These are phyloP conservation scores for Dryobotodes eremita DNA, from an alignment of 2,888 invertebrate species.

Conservation along the genomic window DNA sequence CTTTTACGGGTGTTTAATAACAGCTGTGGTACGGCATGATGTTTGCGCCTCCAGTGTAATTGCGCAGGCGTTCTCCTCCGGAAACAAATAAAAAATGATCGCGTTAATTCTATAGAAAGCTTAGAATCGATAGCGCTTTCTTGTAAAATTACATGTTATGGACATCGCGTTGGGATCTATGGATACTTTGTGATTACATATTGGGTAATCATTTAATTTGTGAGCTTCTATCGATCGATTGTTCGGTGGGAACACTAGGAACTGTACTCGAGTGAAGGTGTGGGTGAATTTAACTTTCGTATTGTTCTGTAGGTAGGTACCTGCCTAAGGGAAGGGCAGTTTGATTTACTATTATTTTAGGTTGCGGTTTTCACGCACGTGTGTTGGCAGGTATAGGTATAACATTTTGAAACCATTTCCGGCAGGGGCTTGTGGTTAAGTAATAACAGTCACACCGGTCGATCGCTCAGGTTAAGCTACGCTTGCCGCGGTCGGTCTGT, in stretches of 20 bases:
- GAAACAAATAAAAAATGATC: slow-evolving; percentile 65
- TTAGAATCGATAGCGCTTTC: slow-evolving; percentile 57
- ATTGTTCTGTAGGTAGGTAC: slow-evolving; percentile 2
- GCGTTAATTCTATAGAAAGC: slow-evolving; percentile 68
- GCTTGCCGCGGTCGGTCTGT: too few relatives aligned
- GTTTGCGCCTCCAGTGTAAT: slow-evolving; percentile 62
- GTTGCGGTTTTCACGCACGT: background rate
- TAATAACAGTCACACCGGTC: too few relatives aligned
- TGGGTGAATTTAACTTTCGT: slow-evolving; percentile 28
- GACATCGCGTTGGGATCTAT: slow-evolving; percentile 40
- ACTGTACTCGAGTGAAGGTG: slow-evolving; percentile 27
- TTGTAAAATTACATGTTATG: slow-evolving; percentile 64
- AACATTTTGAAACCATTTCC: background rate
- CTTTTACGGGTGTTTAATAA: slow-evolving; percentile 27
- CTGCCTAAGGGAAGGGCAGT: slow-evolving; percentile 6
- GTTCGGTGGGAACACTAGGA: slow-evolving; percentile 38
- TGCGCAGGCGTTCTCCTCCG: slow-evolving; percentile 52
- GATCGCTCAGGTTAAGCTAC: too few relatives aligned
- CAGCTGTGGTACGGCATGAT: slow-evolving; percentile 28
- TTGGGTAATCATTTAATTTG: slow-evolving; percentile 63
- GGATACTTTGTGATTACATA: slow-evolving; percentile 50
- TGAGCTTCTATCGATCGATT: slow-evolving; percentile 27
- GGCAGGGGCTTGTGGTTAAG: background rate
- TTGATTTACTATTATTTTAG: slow-evolving; percentile 1
- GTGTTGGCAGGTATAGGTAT: background rate